phyloP scores from a whole-genome alignment of 2,888 invertebrate species.

The Stenodera caucasica region DNA sequence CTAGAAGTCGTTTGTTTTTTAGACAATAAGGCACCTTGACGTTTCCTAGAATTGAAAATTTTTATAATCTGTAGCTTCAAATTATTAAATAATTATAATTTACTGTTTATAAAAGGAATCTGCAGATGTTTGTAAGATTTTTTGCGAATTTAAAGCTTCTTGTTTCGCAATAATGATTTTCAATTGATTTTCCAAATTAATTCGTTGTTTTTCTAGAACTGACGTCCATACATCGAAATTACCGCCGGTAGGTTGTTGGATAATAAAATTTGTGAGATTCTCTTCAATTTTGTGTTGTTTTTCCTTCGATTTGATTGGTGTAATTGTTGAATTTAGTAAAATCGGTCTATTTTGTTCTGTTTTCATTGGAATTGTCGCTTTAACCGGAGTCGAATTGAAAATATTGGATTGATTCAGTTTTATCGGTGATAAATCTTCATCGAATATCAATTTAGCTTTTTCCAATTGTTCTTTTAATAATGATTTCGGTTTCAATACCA shows the following conservation, averaged over 20 bases:
- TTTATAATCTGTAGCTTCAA: no score
- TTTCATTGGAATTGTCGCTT: not conserved
- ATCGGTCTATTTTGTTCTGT: not conserved
- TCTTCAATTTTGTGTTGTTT: not conserved
- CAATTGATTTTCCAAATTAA: conserved; percentile 42
- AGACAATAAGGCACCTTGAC: conserved; percentile 38
- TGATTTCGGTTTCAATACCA: conserved; percentile 42
- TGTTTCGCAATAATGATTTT: conserved; percentile 32
- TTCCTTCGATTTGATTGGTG: conserved; percentile 14
- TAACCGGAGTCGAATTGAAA: conserved; percentile 25
- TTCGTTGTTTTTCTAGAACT: conserved; percentile 38
- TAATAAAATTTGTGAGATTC: not conserved
- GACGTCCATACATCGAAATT: conserved; percentile 29
- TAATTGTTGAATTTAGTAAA: conserved; percentile 22
- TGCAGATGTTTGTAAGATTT: conserved; percentile 15
- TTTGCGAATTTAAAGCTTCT: conserved; percentile 24
- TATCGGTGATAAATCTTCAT: conserved; percentile 31
- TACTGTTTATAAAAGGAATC: conserved; percentile 21
- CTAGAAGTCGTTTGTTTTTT: conserved; percentile 34
- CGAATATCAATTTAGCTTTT: conserved; percentile 41
- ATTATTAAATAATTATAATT: no score
- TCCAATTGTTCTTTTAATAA: conserved; percentile 44
- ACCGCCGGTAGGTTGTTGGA: conserved; percentile 29
- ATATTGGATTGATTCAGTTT: conserved; percentile 15
- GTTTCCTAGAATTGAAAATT: conserved; percentile 40